These are phyloP conservation scores for Temnothorax rugatulus DNA, from an alignment of 2,888 invertebrate species.

Conservation along the genomic window DNA sequence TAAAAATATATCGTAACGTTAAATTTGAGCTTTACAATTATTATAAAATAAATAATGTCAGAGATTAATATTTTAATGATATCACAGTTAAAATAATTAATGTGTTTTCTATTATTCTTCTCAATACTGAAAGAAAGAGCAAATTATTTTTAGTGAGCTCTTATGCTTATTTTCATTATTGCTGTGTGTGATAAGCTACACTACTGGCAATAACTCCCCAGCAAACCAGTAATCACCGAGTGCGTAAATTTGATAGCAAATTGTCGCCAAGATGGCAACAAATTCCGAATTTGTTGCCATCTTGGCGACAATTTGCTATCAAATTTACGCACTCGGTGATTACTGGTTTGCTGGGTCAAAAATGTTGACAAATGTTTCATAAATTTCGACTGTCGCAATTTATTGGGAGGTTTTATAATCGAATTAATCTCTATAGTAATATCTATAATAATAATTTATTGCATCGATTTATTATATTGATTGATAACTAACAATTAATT, in stretches of 20 bases:
- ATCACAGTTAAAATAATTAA: neutral
- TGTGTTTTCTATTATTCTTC: neutral
- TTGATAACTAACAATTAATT: neutral
- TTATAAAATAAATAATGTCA: neutral
- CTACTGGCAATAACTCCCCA: neutral
- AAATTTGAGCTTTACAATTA: neutral
- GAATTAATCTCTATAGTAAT: neutral
- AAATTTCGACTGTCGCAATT: neutral
- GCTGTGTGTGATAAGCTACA: neutral
- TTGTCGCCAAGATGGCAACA: too few species aligned
- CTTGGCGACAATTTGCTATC: too few species aligned
- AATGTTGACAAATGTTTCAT: neutral
- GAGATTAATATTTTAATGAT: neutral
- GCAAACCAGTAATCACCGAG: too few species aligned
- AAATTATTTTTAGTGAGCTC: too few species aligned
- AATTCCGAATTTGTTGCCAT: too few species aligned
- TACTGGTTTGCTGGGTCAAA: too few species aligned
- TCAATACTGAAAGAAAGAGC: too few species aligned
- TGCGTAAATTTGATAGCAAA: too few species aligned
- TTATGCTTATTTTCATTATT: too few species aligned
- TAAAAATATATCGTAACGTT: neutral
- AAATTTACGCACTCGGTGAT: too few species aligned
- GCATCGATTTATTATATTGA: neutral
- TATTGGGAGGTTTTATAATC: neutral
- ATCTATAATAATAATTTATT: neutral